Evolutionary conservation across 2,888 invertebrate genomes (phyloP), one percentile per base, ranked within the genome.

Genomic region (Agriopis aurantiaria): DNA sequence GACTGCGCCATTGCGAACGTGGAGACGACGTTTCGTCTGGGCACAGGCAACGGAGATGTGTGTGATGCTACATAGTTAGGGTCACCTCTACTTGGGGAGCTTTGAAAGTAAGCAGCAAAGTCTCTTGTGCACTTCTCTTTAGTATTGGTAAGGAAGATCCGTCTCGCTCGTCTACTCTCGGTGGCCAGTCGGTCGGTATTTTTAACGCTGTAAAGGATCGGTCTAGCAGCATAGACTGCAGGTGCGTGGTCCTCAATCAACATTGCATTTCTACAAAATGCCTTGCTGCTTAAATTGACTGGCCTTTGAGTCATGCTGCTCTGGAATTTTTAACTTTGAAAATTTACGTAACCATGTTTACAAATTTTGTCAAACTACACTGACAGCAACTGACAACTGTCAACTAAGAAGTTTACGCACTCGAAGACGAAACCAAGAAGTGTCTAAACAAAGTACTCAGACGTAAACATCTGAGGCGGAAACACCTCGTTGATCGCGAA

Each of bases 401-500:
- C 46, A 56, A 67, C 65, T 78, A 78, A 82, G 70, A 78, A 81
- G 84, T 81, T 76, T 77, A 75, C 64, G 77, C 78, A 76, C 75
- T 80, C 77, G 60, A 71, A 77, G 72, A 69, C 65, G 63, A 64
- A 72, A 73, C 72, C 73, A 71, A 77, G 79, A 76, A 78, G 78
- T 80, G 80, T 85, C 80, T 80, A 83, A 85, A 82, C 85, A 82
- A 77, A 74, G 78, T 78, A 70, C 78, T 78, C 77, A 79, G 80
- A 76, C 78, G 76, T 81, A 84, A 90, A 90, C 92, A 91, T 91
- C 90, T 91, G 91, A 89, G 86, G 84, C 93, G 93, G 93, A 93
- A 93, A 86, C 89, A 84, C 85, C 91, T 90, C 88, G 92, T 93
- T 93, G 91, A 92, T 92, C 91, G 90, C 92, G 89, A 91, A 93